Conservation (phyloP, 1,140 invertebrate species). For the Drosophila novamexicana region DNA sequence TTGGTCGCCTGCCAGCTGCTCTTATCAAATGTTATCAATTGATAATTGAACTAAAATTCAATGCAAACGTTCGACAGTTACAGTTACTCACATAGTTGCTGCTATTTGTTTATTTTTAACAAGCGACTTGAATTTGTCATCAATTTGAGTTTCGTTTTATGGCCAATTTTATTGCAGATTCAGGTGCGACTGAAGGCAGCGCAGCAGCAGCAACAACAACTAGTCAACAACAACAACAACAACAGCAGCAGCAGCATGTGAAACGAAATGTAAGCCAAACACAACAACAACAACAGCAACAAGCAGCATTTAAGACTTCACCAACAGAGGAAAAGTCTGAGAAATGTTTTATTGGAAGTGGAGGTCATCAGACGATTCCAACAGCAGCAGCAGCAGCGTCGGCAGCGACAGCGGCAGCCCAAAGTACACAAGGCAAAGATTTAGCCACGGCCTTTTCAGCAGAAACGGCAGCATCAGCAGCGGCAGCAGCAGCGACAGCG, state of each 20-base stretch:
- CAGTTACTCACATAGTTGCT: neutral
- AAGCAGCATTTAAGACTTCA: constrained; percentile 45
- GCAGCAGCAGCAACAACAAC: constrained; percentile 48
- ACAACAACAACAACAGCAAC: constrained; percentile 25
- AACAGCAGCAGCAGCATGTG: constrained; percentile 48
- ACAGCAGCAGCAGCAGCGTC: constrained; percentile 28
- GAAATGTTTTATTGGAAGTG: constrained; percentile 73
- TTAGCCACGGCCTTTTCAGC: constrained; percentile 59
- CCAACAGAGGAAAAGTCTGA: constrained; percentile 80
- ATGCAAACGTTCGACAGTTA: constrained; percentile 9
- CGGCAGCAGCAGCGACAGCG: constrained; percentile 37
- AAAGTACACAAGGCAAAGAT: constrained; percentile 63
- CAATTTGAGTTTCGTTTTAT: constrained; percentile 15
- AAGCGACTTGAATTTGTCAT: constrained; percentile 6
- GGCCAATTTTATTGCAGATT: constrained; percentile 42
- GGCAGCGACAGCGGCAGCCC: constrained; percentile 38
- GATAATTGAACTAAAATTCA: constrained; percentile 32
- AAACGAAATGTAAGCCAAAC: constrained; percentile 63
- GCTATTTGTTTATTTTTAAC: constrained; percentile 4
- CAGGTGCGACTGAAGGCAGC: constrained; percentile 44
- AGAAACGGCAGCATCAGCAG: constrained; percentile 62
- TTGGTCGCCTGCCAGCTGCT: neutral
- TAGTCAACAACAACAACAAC: constrained; percentile 53
- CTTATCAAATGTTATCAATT: constrained; percentile 47
- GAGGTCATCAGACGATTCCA: constrained; percentile 78